These are phyloP conservation scores for Brachionus asplanchnoidis DNA, from an alignment of 1,140 invertebrate species.

Conservation along the genomic window DNA sequence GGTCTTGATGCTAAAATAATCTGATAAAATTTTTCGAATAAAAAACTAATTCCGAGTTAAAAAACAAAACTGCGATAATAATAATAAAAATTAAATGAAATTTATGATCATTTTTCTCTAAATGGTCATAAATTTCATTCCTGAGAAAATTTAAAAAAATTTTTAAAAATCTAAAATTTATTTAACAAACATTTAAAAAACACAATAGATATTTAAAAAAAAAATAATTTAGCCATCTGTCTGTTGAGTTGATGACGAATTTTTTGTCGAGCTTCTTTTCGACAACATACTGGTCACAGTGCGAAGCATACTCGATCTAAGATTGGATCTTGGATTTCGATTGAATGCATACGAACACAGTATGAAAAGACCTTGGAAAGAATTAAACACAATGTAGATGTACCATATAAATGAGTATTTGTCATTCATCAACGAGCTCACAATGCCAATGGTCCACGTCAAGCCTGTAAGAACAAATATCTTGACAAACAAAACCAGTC, in stretches of 20 bases:
- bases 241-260: not conserved
- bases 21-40: not conserved
- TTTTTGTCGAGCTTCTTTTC: not conserved
- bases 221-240: not conserved
- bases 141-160: not conserved
- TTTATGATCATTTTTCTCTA: no score
- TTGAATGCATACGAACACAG: not conserved
- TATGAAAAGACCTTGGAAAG: slow-evolving; percentile 11
- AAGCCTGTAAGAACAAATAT: not conserved
- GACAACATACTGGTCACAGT: not conserved
- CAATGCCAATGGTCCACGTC: slow-evolving; percentile 17
- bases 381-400: not conserved
- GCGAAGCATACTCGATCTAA: not conserved
- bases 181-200: not conserved
- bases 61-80: no score
- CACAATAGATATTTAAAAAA: not conserved
- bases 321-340: not conserved
- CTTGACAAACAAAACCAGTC: slow-evolving; percentile 8
- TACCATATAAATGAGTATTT: slow-evolving; percentile 8
- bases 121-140: no score
- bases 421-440: not conserved
- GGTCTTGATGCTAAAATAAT: no score
- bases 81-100: no score
- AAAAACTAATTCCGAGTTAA: no score
- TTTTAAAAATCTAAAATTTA: not conserved